Evolutionary conservation across 2,888 invertebrate species (phyloP), one percentile per base, ranked within the genome.

Genomic region (Stegophylla sp.): DNA sequence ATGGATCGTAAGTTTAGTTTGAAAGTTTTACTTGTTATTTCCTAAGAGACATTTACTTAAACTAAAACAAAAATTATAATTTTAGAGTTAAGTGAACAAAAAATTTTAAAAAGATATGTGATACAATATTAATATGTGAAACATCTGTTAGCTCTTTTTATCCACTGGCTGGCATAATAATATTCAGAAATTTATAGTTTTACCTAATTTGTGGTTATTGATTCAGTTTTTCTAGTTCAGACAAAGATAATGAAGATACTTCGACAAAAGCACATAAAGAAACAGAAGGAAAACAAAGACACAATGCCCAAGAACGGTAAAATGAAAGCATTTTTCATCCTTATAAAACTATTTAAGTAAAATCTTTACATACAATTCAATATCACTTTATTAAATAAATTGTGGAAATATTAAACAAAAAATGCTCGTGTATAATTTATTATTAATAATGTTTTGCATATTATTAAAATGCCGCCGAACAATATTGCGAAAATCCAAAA

Each of bases 241-340:
- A 94, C 86, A 93, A 92, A 87, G 92, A 91, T 87, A 91, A 91
- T 86, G 87, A 87, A 86, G 92, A 93, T 87, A 95, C 95, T 73
- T 92, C 92, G 89, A 92, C 93, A 86, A 96, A 96, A 91, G 94
- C 94, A 86, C 94, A 95, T 88, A 91, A 96, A 87, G 97, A 98
- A 90, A 92, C 93, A 89, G 95, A 97, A 89, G 91, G 97, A 85
- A 91, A 97, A 84, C 96, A 96, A 88, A 97, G 97, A 86, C 98
- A 98, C 91, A 98, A 98, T 90, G 96, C 97, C 85, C 90, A 97
- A 86, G 97, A 97, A 91, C 93, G 96, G 96, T 96, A 89, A 43
- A 4, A 51, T 56, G 23, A 13, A 10, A 23, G 4, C n/a, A 41
- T 28, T 20, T 59, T 59, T 61, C 5, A 56, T 56, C 20, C 20